phyloP scores from a whole-genome alignment of 2,797 vertebrate genomes.

The Sparus aurata region DNA sequence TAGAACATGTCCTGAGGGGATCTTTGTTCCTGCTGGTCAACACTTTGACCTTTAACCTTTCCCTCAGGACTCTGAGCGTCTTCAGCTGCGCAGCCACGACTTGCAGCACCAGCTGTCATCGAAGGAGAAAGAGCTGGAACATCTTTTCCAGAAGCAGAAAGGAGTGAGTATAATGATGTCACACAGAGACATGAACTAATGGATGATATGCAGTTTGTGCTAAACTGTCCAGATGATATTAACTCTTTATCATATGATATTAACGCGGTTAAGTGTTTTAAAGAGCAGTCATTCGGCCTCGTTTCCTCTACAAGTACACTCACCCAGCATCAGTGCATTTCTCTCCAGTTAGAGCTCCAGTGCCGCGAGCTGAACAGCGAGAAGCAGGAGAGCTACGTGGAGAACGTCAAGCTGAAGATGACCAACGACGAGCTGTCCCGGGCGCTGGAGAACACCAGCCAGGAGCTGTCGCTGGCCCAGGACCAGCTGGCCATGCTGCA shows the following conservation, averaged over 20 bases:
- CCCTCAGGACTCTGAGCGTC: conserved; percentile 88
- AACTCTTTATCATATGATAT: conserved; percentile 13
- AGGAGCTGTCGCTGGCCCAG: conserved; percentile 89
- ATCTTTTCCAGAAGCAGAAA: conserved; percentile 89
- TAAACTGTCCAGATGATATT: not conserved
- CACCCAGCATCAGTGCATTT: conserved; percentile 6
- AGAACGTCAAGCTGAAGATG: conserved; percentile 92
- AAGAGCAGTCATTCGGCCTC: not conserved
- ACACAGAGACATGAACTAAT: not conserved
- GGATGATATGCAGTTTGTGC: not conserved
- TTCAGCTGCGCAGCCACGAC: conserved; percentile 88
- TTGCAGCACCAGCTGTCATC: conserved; percentile 87
- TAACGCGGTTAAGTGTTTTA: conserved; percentile 25
- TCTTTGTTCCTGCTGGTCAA: not conserved
- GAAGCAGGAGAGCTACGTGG: conserved; percentile 89
- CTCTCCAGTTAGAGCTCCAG: conserved; percentile 88
- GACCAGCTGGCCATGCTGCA: conserved; percentile 90
- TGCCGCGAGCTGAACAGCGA: conserved; percentile 89
- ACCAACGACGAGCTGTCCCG: conserved; percentile 90
- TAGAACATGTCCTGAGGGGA: not conserved
- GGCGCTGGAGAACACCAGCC: conserved; percentile 88
- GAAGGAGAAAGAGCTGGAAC: conserved; percentile 93
- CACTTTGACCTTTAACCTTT: not conserved
- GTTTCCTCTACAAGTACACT: conserved; percentile 4
- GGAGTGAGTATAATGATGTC: conserved; percentile 73